Percentiles rank a stretch among this genome's conserved stretches.
These are phyloP conservation scores for Drosophila anomelani DNA, from an alignment of 2,888 invertebrate genomes.

Conservation along the genomic window DNA sequence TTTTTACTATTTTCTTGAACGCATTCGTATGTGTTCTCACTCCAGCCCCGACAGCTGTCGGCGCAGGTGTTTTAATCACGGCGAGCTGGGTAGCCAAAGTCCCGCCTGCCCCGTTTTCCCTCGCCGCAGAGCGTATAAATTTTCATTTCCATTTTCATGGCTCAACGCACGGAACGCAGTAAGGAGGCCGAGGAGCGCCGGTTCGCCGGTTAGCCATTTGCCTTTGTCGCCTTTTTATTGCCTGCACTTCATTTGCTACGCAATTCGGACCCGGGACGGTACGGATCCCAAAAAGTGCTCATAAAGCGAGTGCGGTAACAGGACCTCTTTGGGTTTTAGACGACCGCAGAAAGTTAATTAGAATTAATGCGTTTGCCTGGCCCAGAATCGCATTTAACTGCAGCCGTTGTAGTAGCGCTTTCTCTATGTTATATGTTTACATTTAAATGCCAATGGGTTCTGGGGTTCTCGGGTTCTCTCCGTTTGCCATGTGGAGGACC, in stretches of 20 bases:
- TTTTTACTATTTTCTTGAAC: neutral
- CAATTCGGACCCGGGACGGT: conserved; percentile 51
- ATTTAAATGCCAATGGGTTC: conserved; percentile 35
- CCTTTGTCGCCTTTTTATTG: conserved; percentile 80
- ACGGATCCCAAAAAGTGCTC: conserved; percentile 44
- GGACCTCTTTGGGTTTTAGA: conserved; percentile 51
- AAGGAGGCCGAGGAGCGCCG: conserved; percentile 37
- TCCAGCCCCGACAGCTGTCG: conserved; percentile 41
- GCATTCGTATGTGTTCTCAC: conserved; percentile 13
- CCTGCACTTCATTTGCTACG: conserved; percentile 79
- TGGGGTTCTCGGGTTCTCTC: neutral
- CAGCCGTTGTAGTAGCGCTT: conserved; percentile 46
- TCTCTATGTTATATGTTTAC: conserved; percentile 53
- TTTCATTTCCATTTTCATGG: conserved; percentile 80
- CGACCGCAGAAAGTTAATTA: conserved; percentile 79
- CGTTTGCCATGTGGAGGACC: neutral
- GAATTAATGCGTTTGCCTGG: conserved; percentile 73
- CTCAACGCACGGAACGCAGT: conserved; percentile 64
- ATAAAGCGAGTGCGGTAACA: conserved; percentile 58
- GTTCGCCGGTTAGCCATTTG: conserved; percentile 63
- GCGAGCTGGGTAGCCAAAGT: conserved; percentile 15
- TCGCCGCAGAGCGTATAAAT: conserved; percentile 66
- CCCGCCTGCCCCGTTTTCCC: conserved; percentile 11
- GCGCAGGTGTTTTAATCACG: conserved; percentile 56
- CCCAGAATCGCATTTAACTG: conserved; percentile 72